Evolutionary conservation across 2,113 vertebrate genomes (phyloP).

Genomic region (Pithys albifrons): DNA sequence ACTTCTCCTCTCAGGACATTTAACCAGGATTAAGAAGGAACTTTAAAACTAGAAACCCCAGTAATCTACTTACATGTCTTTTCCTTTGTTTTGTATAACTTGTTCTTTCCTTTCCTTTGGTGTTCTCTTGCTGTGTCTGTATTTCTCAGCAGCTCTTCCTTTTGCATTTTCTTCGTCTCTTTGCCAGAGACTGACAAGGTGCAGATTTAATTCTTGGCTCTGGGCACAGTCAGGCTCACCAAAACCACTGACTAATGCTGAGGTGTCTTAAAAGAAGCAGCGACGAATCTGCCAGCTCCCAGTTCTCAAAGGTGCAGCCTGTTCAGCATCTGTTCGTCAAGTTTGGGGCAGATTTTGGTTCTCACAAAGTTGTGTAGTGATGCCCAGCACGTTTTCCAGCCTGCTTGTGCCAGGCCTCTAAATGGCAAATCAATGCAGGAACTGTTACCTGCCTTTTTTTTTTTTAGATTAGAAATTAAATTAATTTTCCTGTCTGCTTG

Average conservation of each 20-base stretch:
- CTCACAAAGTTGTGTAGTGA: neutral
- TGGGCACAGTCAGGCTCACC: neutral
- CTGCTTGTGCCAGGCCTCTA: neutral
- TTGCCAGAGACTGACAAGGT: conserved; percentile 10
- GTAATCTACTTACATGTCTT: neutral
- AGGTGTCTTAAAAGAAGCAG: neutral
- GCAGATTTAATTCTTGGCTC: conserved; percentile 25
- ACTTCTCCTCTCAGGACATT: neutral
- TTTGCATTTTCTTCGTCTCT: neutral
- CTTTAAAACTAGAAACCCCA: neutral
- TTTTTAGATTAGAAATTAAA: neutral
- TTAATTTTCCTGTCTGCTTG: neutral
- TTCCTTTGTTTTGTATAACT: neutral
- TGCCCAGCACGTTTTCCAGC: neutral
- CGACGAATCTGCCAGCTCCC: neutral
- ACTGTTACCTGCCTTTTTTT: neutral
- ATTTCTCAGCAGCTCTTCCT: neutral
- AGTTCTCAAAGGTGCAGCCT: neutral
- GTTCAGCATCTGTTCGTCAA: neutral
- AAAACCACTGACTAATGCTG: neutral
- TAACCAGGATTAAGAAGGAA: neutral
- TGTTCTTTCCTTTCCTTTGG: neutral
- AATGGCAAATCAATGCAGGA: neutral
- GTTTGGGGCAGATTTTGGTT: neutral
- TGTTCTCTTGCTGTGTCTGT: neutral